Evolutionary conservation across 30 jellyfish, hydroid and myxozoan genomes (phyloP).

Genomic region (Catostylus mosaicus): DNA sequence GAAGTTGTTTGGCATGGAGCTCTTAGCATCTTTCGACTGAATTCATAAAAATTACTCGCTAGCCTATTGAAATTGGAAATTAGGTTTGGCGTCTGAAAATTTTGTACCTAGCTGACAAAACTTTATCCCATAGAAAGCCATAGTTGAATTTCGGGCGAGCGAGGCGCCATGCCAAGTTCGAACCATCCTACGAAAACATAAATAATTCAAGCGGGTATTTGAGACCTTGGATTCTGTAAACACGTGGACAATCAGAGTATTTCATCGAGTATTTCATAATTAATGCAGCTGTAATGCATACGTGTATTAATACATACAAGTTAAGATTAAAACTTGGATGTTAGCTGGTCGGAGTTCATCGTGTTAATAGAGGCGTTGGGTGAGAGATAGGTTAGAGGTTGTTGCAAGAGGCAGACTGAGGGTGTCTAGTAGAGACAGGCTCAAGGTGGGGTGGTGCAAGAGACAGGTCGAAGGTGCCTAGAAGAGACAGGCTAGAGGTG

Average conservation of each 20-base stretch:
- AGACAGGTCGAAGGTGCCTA: too few relatives aligned
- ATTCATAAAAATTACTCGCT: background rate
- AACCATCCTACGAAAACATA: constrained; percentile 3
- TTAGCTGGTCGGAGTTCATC: too few relatives aligned
- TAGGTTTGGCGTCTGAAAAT: constrained; percentile 20
- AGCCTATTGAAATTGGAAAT: background rate
- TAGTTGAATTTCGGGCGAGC: background rate
- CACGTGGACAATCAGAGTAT: background rate
- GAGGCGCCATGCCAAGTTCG: constrained; percentile 31
- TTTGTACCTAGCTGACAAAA: constrained; percentile 11
- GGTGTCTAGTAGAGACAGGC: too few relatives aligned
- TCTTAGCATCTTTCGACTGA: background rate
- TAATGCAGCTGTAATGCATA: too few relatives aligned
- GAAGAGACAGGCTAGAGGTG: too few relatives aligned
- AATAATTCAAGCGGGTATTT: constrained; percentile 16
- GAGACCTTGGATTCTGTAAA: background rate
- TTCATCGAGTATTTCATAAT: background rate
- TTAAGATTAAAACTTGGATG: too few relatives aligned
- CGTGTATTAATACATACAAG: too few relatives aligned
- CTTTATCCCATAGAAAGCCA: constrained; percentile 4
- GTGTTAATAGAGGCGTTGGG: too few relatives aligned
- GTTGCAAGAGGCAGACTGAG: too few relatives aligned
- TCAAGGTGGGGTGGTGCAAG: too few relatives aligned
- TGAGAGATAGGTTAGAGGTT: too few relatives aligned
- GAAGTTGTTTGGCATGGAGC: too few relatives aligned